Evolutionary conservation across 2,888 invertebrate species (phyloP), one percentile per base, ranked within the genome.

Genomic region (Orgyia antiqua): DNA sequence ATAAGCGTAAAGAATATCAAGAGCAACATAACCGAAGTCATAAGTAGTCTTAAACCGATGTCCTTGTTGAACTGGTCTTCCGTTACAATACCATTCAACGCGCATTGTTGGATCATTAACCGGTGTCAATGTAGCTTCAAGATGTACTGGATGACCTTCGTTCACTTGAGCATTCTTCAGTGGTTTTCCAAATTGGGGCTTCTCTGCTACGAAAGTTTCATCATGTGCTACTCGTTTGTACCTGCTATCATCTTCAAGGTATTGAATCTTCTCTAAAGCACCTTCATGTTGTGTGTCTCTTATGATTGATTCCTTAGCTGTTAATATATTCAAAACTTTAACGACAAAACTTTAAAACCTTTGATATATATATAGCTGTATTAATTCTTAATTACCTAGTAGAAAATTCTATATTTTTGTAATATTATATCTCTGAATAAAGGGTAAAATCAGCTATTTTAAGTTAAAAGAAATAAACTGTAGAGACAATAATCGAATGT

Each of bases 71-170:
- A 99, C 91, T 2, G 98, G 97, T 58, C 93, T 89, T 30, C 97
- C 98, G 78, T 99, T 96, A 73, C 96, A 94, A 83, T 91, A 98
- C 99, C 99, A 99, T 83, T 99, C 98, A 6, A 99, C 97, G 50
- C 93, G 92, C 98, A 99, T 98, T 5, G 97, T 97, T 3, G 99
- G 97, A 75, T 99, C 99, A 60, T 98, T 98, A 19, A 98, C 95
- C 0, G 99, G 99, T 0, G 97, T 96, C 17, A 99, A 86, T 3
- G 97, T 97, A 0, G 97, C 97, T 82, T 98, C 98, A 53, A 98
- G 86, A 73, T 98, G 98, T 34, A 96, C 94, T 31, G 93, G 93
- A 39, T 90, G 89, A 11, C 97, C 97, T 83, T 98, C 98, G 7
- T 93, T 89, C 9, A 95, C 89, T 58, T 93, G 92, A 48, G 93